These are phyloP conservation scores for Drosophila engyochracea DNA, from an alignment of 2,888 invertebrate species.

Conservation along the genomic window DNA sequence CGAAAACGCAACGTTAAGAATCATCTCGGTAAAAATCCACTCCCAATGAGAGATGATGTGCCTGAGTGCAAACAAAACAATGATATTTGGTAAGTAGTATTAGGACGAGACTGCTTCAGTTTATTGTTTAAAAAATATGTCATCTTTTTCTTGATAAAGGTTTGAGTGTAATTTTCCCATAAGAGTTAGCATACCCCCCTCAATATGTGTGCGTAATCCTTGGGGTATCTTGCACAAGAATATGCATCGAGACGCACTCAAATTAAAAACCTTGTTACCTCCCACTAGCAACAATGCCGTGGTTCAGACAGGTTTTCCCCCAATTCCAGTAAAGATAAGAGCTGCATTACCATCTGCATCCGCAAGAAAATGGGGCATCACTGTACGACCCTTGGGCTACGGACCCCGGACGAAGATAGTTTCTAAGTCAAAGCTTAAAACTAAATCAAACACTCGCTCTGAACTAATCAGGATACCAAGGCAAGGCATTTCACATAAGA, in stretches of 20 bases:
- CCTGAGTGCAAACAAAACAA: not conserved
- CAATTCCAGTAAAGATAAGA: not conserved
- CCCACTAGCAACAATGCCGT: not conserved
- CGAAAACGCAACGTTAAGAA: conserved; percentile 24
- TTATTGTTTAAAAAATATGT: not conserved
- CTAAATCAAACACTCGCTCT: not conserved
- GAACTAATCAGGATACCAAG: not conserved
- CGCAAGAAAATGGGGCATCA: conserved; percentile 11
- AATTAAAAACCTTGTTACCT: not conserved
- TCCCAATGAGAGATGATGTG: not conserved
- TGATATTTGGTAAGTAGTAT: conserved; percentile 55
- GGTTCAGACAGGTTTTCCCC: not conserved
- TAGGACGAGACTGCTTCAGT: not conserved
- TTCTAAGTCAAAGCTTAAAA: not conserved
- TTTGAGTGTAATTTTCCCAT: conserved; percentile 68
- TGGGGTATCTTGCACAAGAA: conserved; percentile 14
- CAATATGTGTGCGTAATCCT: conserved; percentile 21
- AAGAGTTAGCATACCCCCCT: conserved; percentile 46
- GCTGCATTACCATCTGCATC: not conserved
- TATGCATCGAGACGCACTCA: not conserved
- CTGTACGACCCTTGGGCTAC: conserved; percentile 21
- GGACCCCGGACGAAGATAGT: not conserved
- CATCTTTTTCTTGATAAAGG: conserved; percentile 18
- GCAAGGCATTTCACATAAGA: not conserved
- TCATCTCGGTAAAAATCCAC: not conserved